Evolutionary conservation across 2,888 invertebrate genomes (phyloP).

Genomic region (Tortrix viridana): DNA sequence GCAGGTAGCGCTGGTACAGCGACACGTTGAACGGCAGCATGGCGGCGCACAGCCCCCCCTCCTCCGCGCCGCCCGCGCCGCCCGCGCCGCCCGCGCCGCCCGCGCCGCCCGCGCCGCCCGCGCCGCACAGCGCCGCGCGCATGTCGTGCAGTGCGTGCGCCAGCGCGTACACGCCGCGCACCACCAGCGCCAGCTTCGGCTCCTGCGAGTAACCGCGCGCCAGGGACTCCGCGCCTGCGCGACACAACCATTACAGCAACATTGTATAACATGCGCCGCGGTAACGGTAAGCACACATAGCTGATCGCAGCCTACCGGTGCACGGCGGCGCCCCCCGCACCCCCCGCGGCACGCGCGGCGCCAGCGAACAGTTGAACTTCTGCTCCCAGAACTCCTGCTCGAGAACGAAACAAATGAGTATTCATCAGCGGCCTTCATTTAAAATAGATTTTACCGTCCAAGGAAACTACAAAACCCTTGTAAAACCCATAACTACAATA

Average conservation of each 20-base stretch:
- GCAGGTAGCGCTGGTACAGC: slow-evolving; percentile 86
- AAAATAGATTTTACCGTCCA: too few species aligned
- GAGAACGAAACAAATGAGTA: slow-evolving; percentile 46
- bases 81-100: slow-evolving; percentile 77
- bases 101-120: slow-evolving; percentile 54
- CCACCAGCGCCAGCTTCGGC: slow-evolving; percentile 91
- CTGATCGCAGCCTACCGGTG: slow-evolving; percentile 44
- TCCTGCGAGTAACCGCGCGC: slow-evolving; percentile 86
- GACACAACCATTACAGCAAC: background rate
- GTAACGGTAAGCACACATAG: too few species aligned
- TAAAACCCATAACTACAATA: too few species aligned
- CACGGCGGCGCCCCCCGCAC: slow-evolving; percentile 42
- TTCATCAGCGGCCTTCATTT: background rate
- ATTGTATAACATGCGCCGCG: too few species aligned
- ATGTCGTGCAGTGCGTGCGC: slow-evolving; percentile 89
- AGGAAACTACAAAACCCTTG: too few species aligned
- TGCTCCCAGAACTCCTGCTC: slow-evolving; percentile 91
- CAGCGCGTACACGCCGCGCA: slow-evolving; percentile 90
- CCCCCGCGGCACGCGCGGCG: slow-evolving; percentile 42
- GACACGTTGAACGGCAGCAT: slow-evolving; percentile 90
- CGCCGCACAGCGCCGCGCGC: slow-evolving; percentile 85
- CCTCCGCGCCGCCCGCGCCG: slow-evolving; percentile 45
- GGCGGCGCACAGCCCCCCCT: slow-evolving; percentile 77
- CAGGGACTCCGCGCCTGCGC: slow-evolving; percentile 83
- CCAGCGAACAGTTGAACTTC: slow-evolving; percentile 86